Evolutionary conservation across 2,888 invertebrate genomes (phyloP), one percentile per base, ranked within the genome.

Genomic region (Octodonta nipae): DNA sequence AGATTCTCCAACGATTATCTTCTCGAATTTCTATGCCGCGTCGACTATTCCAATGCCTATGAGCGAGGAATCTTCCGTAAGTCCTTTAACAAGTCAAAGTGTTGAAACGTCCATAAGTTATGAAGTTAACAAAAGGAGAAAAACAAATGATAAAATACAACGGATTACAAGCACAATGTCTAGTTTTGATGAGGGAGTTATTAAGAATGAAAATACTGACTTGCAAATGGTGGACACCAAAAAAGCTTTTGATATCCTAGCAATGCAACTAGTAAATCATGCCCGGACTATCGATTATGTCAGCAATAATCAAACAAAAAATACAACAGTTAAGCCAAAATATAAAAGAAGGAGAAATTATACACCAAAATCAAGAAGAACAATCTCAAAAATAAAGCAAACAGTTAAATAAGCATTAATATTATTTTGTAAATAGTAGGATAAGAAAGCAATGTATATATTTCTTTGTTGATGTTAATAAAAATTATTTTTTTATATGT

Each of bases 91-190:
- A n/a, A 46, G 38, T 22, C 43, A 36, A 35, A 34, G 31, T 26
- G 35, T 31, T 20, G 38, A 42, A 15, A 36, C 34, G 5, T 44
- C 43, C 6, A 40, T 38, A 14, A 71, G 67, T 50, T 61, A 66
- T 31, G 61, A 67, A 49, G 60, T 70, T 5, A 68, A 68, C 28
- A 64, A 61, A 42, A 51, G 43, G 22, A 51, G 50, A 29, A 38
- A 35, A 28, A 25, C 10, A 10, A 10, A n/a, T 22, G n/a, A 10
- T 10, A 22, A n/a, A 22, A 22, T 10, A n/a, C 4, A 10, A 22
- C 10, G 4, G 4, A 10, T 10, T 4, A n/a, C 11, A 10, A 8
- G 12, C 14, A 15, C 28, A n/a, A 31, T 11, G 13, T n/a, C n/a
- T 13, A 20, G n/a, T n/a, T 22, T 28, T 11, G 29, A 32, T 5